phyloP scores from a whole-genome alignment of 2,113 vertebrate genomes.

The Procavia capensis region DNA sequence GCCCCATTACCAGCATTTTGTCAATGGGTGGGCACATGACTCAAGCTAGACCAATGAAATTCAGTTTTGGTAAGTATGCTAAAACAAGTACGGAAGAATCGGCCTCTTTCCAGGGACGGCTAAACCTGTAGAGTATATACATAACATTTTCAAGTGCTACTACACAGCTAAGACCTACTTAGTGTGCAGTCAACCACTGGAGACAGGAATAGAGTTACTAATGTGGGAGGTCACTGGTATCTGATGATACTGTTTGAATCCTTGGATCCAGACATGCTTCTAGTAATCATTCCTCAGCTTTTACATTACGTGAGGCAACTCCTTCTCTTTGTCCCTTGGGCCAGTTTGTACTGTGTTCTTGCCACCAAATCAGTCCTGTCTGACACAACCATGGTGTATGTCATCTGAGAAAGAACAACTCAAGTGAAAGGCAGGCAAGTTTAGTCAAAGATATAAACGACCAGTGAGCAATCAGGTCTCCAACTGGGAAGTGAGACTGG shows the following conservation, averaged over 20 bases:
- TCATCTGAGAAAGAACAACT: slow-evolving; percentile 1
- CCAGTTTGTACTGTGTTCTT: neutral
- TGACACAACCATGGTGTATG: neutral
- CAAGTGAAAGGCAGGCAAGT: neutral
- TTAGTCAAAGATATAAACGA: neutral
- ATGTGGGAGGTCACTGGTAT: neutral
- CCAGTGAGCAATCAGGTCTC: neutral
- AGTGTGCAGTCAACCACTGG: neutral
- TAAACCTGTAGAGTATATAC: neutral
- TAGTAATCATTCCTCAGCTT: neutral
- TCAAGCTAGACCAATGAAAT: neutral
- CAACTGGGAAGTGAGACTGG: neutral
- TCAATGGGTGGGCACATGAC: neutral
- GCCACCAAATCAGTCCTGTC: neutral
- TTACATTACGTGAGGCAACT: neutral
- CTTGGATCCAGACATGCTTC: neutral
- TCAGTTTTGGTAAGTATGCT: neutral
- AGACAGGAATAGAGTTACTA: neutral
- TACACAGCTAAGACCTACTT: neutral
- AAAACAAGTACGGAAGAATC: neutral
- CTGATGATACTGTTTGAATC: neutral
- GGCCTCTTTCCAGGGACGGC: neutral
- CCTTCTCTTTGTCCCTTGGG: neutral
- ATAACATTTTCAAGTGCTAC: neutral
- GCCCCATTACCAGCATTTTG: neutral